Evolutionary conservation across 2,888 invertebrate genomes (phyloP).

Genomic region (Drosophila colorata): DNA sequence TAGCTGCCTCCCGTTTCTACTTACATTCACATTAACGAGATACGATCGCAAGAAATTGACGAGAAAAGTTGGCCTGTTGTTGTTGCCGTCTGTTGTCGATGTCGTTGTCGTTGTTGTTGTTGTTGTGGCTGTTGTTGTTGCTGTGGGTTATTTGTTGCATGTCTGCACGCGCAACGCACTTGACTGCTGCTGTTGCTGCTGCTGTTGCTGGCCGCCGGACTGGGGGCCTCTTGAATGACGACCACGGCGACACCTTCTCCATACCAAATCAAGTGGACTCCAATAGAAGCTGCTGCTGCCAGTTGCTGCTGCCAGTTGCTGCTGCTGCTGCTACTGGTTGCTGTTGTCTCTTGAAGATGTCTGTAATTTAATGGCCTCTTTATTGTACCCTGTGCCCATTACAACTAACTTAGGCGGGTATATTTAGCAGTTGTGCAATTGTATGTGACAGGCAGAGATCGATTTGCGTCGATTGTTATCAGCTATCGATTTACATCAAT

Average conservation of each 20-base stretch:
- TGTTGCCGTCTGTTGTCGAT: slow-evolving; percentile 3
- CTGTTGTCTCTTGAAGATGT: slow-evolving; percentile 48
- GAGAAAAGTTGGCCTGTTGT: slow-evolving; percentile 41
- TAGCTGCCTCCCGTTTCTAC: slow-evolving; percentile 17
- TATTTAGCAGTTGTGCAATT: not conserved
- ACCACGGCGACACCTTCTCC: slow-evolving; percentile 68
- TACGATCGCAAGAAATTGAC: slow-evolving; percentile 56
- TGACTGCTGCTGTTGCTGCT: slow-evolving; percentile 48
- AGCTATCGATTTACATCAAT: not conserved
- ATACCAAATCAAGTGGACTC: slow-evolving; percentile 66
- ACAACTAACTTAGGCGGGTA: not conserved
- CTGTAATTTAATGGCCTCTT: slow-evolving; percentile 72
- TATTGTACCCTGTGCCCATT: slow-evolving; percentile 20
- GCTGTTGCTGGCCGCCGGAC: slow-evolving; percentile 25
- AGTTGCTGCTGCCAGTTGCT: slow-evolving; percentile 11
- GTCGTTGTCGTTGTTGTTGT: slow-evolving; percentile 10
- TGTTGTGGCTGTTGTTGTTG: slow-evolving; percentile 25
- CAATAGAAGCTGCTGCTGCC: slow-evolving; percentile 67
- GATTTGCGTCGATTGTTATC: too few relatives aligned
- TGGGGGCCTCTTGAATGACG: slow-evolving; percentile 61
- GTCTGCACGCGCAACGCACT: slow-evolving; percentile 73
- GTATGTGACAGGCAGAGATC: too few relatives aligned
- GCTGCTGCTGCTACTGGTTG: slow-evolving; percentile 25
- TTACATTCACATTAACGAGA: slow-evolving; percentile 57
- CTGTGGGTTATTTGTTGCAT: slow-evolving; percentile 58